Percentiles rank a stretch among this genome's conserved stretches.
Evolutionary conservation across 1,140 invertebrate species (phyloP).

Genomic region (Pachyrhynchus sulphureomaculatus): DNA sequence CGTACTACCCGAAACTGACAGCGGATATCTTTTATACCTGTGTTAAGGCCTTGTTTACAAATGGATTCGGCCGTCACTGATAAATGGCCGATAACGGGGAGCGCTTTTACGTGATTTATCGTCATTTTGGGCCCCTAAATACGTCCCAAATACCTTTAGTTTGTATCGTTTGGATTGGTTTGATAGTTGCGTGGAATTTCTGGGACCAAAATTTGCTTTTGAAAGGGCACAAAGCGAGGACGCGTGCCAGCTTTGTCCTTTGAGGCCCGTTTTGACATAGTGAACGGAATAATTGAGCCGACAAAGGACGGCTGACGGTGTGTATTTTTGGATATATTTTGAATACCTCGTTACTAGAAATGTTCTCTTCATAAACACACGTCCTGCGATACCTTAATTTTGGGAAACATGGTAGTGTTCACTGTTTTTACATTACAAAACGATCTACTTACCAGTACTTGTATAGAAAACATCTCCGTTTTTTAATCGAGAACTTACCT

Average conservation of each 20-base stretch:
- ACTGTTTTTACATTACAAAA: too few species aligned
- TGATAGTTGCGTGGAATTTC: conserved; percentile 17
- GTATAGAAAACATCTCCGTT: too few species aligned
- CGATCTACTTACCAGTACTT: too few species aligned
- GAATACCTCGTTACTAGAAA: too few species aligned
- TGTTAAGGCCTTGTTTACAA: conserved; percentile 34
- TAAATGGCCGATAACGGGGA: conserved; percentile 34
- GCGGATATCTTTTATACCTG: conserved; percentile 31
- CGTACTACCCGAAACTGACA: conserved; percentile 14
- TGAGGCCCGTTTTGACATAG: background rate
- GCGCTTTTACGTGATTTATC: conserved; percentile 26
- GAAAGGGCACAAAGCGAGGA: background rate
- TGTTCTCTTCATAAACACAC: too few species aligned
- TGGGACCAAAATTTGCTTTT: conserved; percentile 11
- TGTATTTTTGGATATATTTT: too few species aligned
- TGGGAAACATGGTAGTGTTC: too few species aligned
- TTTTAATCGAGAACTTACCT: too few species aligned
- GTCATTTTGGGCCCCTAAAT: conserved; percentile 25
- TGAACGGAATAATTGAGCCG: background rate
- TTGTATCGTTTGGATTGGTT: conserved; percentile 24
- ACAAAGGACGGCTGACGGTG: background rate
- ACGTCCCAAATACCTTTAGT: conserved; percentile 21
- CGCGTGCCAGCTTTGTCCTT: conserved; percentile 12
- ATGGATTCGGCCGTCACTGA: conserved; percentile 24
- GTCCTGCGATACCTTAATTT: too few species aligned